These are phyloP conservation scores for Ciconia boyciana DNA, from an alignment of 2,113 vertebrate genomes.

Conservation along the genomic window DNA sequence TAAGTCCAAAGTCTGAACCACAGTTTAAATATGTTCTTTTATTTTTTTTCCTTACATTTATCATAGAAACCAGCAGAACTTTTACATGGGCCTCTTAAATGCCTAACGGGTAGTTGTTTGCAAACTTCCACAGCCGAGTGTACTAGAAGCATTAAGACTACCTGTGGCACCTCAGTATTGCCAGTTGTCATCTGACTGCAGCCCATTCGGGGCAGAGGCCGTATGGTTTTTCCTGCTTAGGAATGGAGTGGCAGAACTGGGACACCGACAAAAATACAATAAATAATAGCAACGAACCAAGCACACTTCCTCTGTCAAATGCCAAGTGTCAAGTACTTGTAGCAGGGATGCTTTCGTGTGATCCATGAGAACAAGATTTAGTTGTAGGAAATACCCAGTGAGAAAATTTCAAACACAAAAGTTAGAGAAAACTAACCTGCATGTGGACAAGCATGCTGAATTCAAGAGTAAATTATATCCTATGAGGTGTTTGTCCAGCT, in stretches of 20 bases:
- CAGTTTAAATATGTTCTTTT: not conserved
- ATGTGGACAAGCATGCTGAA: not conserved
- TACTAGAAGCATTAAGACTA: not conserved
- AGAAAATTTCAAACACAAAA: not conserved
- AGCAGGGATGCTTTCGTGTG: not conserved
- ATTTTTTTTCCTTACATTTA: not conserved
- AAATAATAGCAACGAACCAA: not conserved
- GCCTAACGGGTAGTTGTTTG: not conserved
- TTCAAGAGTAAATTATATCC: not conserved
- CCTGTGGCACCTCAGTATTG: not conserved
- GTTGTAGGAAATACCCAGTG: rapidly evolving
- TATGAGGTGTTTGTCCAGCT: not conserved
- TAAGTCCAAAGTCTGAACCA: not conserved
- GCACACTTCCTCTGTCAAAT: not conserved
- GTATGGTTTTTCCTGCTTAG: not conserved
- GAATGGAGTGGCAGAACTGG: not conserved
- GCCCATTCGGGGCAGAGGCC: not conserved
- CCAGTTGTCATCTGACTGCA: not conserved
- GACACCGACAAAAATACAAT: not conserved
- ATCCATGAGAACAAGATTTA: not conserved
- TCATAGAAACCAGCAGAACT: not conserved
- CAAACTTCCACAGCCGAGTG: not conserved
- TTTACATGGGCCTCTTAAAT: not conserved
- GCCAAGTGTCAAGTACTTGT: not conserved
- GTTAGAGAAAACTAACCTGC: not conserved